Conservation (phyloP, 2,113 vertebrate genomes). For the Gnathonemus echidnorhynchus region DNA sequence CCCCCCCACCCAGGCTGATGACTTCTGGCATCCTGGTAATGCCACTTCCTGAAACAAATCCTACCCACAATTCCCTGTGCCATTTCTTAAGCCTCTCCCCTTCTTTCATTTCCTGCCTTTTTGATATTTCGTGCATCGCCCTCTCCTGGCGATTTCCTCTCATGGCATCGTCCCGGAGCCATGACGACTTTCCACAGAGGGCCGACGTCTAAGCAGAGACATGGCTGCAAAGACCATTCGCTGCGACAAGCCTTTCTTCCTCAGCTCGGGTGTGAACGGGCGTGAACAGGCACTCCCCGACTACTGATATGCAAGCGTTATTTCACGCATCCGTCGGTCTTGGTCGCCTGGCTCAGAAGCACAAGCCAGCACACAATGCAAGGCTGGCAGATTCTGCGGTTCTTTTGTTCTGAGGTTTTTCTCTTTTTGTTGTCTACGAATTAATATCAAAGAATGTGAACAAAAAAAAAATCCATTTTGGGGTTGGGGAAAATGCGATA, state of each 20-base stretch:
- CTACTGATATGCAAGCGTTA: conserved; percentile 22
- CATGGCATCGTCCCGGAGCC: neutral
- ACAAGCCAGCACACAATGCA: neutral
- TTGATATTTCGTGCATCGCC: neutral
- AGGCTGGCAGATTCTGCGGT: neutral
- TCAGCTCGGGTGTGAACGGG: neutral
- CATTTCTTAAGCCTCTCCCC: neutral
- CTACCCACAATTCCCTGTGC: neutral
- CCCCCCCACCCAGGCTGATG: neutral
- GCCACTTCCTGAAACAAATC: neutral
- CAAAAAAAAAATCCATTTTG: neutral
- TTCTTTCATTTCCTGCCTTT: neutral
- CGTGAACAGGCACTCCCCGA: neutral
- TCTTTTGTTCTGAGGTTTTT: neutral
- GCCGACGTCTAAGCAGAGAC: conserved; percentile 48
- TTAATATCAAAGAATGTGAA: neutral
- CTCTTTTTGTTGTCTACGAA: neutral
- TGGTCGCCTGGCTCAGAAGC: neutral
- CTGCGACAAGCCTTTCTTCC: conserved; percentile 20
- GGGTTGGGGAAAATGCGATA: neutral
- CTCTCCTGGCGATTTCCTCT: neutral
- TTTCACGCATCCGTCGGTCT: neutral
- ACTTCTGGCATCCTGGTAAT: neutral
- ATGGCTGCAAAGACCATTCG: conserved; percentile 51
- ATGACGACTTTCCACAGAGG: conserved; percentile 42